phyloP scores from a whole-genome alignment of 2,797 vertebrate genomes.

The Ciconia nigra region DNA sequence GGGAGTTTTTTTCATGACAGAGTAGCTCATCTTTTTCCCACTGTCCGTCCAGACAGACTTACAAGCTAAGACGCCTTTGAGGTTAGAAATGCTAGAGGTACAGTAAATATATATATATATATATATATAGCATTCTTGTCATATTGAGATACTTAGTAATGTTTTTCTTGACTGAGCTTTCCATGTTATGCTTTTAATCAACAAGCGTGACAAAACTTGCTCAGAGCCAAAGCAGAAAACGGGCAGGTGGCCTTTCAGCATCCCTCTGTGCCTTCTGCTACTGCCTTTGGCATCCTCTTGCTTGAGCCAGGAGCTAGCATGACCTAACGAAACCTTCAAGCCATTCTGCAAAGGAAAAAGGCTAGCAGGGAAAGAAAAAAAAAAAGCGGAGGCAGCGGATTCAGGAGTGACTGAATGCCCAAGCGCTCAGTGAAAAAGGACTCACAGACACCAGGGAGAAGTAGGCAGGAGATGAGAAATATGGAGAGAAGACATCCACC shows the following conservation, averaged over 20 bases:
- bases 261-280: slow-evolving; percentile 19
- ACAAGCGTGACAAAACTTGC: background rate
- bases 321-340: background rate
- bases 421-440: background rate
- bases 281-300: background rate
- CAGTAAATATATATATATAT: background rate
- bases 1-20: background rate
- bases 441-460: background rate
- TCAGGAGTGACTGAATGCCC: background rate
- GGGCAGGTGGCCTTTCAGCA: slow-evolving; percentile 12
- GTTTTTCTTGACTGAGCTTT: background rate
- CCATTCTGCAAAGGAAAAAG: background rate
- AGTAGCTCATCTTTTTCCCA: background rate
- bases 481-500: background rate
- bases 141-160: background rate
- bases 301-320: background rate
- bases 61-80: background rate
- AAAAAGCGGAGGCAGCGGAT: background rate
- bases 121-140: background rate
- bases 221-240: background rate
- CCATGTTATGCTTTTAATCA: background rate
- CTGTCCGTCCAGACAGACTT: background rate
- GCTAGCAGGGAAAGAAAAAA: rapidly evolving
- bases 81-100: background rate
- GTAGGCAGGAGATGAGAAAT: background rate